These are phyloP conservation scores for Zhengitettix transpicula DNA, from an alignment of 2,888 invertebrate species.

Conservation along the genomic window DNA sequence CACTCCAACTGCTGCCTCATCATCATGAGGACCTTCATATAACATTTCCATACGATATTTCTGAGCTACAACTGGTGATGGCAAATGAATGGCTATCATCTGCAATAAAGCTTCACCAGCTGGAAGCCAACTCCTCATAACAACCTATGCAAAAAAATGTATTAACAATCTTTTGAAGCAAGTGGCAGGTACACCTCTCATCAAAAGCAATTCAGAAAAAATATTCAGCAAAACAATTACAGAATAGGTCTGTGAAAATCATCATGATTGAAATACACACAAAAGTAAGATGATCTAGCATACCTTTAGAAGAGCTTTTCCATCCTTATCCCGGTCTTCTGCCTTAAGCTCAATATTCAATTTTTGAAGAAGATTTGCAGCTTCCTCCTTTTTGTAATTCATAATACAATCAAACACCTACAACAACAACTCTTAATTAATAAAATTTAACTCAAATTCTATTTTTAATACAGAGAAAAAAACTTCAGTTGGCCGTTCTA, in stretches of 20 bases:
- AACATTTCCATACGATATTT: slow-evolving; percentile 99
- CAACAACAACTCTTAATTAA: slow-evolving; percentile 8
- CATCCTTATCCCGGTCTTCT: slow-evolving; percentile 93
- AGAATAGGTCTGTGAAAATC: not conserved
- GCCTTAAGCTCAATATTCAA: slow-evolving; percentile 80
- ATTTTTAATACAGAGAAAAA: no score
- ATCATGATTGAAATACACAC: not conserved
- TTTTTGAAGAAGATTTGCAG: slow-evolving; percentile 71
- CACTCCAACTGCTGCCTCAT: slow-evolving; percentile 81
- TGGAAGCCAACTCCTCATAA: slow-evolving; percentile 98
- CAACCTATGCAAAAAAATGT: slow-evolving; percentile 36
- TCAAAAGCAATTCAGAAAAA: no score
- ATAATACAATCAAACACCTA: slow-evolving; percentile 64
- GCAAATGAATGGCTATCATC: slow-evolving; percentile 99
- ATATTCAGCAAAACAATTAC: not conserved
- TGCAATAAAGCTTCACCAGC: slow-evolving; percentile 98
- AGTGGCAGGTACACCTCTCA: no score
- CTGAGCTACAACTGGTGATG: slow-evolving; percentile 97
- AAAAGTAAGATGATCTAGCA: not conserved
- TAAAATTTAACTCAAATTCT: not conserved
- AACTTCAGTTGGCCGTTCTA: no score
- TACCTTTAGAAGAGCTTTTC: slow-evolving; percentile 86
- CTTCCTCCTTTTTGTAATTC: slow-evolving; percentile 92
- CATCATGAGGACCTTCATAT: slow-evolving; percentile 96
- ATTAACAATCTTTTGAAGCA: not conserved